Conservation (phyloP, 2,888 invertebrate genomes). For the Dynastes grantii region DNA sequence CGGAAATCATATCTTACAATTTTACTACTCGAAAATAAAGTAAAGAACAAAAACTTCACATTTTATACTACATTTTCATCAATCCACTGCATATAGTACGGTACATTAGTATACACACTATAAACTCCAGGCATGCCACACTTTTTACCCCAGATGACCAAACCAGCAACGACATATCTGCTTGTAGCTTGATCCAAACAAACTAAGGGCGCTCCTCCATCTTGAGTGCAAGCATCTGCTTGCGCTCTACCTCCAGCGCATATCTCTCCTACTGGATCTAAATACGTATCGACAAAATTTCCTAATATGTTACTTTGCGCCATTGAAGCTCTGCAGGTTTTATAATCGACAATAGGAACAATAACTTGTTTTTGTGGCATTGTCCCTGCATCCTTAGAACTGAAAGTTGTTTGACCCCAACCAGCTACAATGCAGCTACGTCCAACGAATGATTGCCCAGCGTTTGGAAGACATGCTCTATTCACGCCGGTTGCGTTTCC, state of each 20-base stretch:
- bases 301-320: slow-evolving; percentile 60
- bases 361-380: slow-evolving; percentile 83
- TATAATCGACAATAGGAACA: slow-evolving; percentile 79
- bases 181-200: slow-evolving; percentile 72
- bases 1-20: no score
- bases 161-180: slow-evolving; percentile 77
- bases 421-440: slow-evolving; percentile 81
- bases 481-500: slow-evolving; percentile 71
- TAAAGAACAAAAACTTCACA: no score
- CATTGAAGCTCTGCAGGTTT: slow-evolving; percentile 66
- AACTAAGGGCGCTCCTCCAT: slow-evolving; percentile 82
- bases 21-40: no score
- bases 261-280: slow-evolving; percentile 65
- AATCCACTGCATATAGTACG: slow-evolving; percentile 80
- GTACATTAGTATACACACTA: slow-evolving; percentile 85
- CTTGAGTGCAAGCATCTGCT: slow-evolving; percentile 71
- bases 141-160: slow-evolving; percentile 84
- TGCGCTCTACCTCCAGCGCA: slow-evolving; percentile 66
- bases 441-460: slow-evolving; percentile 59
- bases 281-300: slow-evolving; percentile 62
- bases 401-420: slow-evolving; percentile 89
- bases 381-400: slow-evolving; percentile 67
- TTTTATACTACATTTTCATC: slow-evolving; percentile 61
- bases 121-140: slow-evolving; percentile 82
- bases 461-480: slow-evolving; percentile 76